Evolutionary conservation across 2,888 invertebrate genomes (phyloP).

Genomic region (Drosophila tanythrix): DNA sequence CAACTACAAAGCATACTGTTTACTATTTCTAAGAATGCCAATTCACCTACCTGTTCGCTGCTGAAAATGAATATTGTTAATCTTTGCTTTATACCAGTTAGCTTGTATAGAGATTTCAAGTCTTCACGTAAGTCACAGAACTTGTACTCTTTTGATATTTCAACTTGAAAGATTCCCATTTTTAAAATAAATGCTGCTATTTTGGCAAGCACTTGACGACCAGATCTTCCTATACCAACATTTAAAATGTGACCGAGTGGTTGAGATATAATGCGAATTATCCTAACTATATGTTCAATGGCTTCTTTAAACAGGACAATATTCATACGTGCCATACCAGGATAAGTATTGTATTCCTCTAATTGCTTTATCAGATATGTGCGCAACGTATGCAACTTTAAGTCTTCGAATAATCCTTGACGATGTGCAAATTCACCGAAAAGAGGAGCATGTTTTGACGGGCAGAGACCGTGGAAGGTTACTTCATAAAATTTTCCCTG

Average conservation of each 20-base stretch:
- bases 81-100: conserved; percentile 91
- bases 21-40: conserved; percentile 93
- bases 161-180: conserved; percentile 91
- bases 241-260: conserved; percentile 93
- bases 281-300: conserved; percentile 93
- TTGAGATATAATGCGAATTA: conserved; percentile 93
- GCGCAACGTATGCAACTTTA: conserved; percentile 87
- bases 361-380: conserved; percentile 86
- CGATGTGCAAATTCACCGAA: conserved; percentile 93
- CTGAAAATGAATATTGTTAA: conserved; percentile 92
- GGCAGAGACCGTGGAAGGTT: conserved; percentile 92
- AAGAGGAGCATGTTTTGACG: conserved; percentile 89
- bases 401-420: conserved; percentile 91
- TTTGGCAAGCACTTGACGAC: conserved; percentile 91
- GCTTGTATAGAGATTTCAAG: conserved; percentile 90
- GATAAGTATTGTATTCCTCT: conserved; percentile 88
- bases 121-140: conserved; percentile 92
- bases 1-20: conserved; percentile 95
- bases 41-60: conserved; percentile 94
- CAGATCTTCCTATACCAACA: conserved; percentile 94
- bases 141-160: conserved; percentile 92
- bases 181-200: conserved; percentile 93
- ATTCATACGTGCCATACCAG: conserved; percentile 92
- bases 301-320: conserved; percentile 94
- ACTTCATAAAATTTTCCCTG: conserved; percentile 92